phyloP scores from a whole-genome alignment of 2,797 vertebrate genomes.

The Helicolenus hilgendorfi region DNA sequence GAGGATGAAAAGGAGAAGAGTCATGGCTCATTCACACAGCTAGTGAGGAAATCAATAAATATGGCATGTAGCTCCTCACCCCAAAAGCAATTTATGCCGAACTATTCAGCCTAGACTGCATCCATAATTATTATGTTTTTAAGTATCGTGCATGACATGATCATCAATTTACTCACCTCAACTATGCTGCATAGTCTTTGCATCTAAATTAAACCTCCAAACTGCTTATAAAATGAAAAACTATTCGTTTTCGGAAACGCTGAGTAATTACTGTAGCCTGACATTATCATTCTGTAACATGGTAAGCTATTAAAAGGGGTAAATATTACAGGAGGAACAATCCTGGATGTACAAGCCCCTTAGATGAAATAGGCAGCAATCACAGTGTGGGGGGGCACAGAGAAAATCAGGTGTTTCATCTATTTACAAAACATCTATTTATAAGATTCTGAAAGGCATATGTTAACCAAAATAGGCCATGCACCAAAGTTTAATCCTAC shows the following conservation, averaged over 20 bases:
- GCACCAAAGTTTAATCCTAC: no score
- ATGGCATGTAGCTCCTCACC: background rate
- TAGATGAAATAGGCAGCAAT: background rate
- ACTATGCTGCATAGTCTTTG: no score
- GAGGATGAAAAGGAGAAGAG: background rate
- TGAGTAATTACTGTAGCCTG: background rate
- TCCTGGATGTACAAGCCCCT: background rate
- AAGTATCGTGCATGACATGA: no score
- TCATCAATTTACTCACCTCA: background rate
- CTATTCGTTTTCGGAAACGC: background rate
- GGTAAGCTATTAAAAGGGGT: no score
- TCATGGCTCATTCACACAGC: slow-evolving; percentile 1
- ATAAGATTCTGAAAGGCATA: no score
- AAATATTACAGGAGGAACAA: background rate
- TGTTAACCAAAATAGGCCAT: no score
- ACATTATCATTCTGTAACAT: no score
- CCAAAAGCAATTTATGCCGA: background rate
- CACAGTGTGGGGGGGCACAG: no score
- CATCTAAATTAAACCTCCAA: background rate
- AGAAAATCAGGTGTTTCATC: no score
- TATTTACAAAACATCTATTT: no score
- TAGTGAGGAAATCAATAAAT: slow-evolving; percentile 16
- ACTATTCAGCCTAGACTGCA: background rate
- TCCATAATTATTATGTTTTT: background rate
- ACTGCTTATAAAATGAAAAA: background rate